Base-by-base conservation (phyloP, 2,113 vertebrate species). In the Polypterus senegalus region DNA sequence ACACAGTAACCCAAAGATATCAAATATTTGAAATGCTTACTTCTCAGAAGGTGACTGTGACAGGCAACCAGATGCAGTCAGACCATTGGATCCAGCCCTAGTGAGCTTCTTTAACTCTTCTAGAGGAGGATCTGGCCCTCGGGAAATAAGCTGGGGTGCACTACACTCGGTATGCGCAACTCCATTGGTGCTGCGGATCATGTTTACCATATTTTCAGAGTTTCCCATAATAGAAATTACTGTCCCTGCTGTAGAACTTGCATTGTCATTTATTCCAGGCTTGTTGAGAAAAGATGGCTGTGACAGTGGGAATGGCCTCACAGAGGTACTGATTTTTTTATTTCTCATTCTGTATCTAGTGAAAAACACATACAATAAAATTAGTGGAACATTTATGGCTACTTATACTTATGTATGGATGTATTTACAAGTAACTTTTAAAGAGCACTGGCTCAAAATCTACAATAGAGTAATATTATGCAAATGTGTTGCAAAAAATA, bases 271-370 rank as follows among this genome's bases (percentile, higher is more conserved):
- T 2, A 84, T 80, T 27, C 87, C 86, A 69, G 83, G 77, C 84
- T 88, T 88, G 61, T 91, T 93, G 7, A 87, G 84, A 67, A 78
- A 59, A 51, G 73, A 68, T 9, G 75, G 73, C 3, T 77, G 76
- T 4, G 66, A 57, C 56, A 92, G 77, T 47, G 89, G 88, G 75
- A 93, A 92, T 0, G 86, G 79, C 64, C 91, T 88, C 66, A 86
- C 81, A 68, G 83, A 85, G 6, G 84, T 87, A 49, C 80, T 82
- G 76, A 91, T 91, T 84, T 97, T 97, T 82, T 97, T 97, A 80
- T 97, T 97, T 76, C 91, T 89, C 78, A 97, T 80, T 74, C 94
- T 84, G 4, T 94, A 94, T 68, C 94, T 97, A 54, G 9, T 3
- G 61, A 55, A 54, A 8, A 44, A 53, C 54, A 55, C 49, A 57